Evolutionary conservation across 1,140 invertebrate species (phyloP).

Genomic region (Tetragonula clypearis): DNA sequence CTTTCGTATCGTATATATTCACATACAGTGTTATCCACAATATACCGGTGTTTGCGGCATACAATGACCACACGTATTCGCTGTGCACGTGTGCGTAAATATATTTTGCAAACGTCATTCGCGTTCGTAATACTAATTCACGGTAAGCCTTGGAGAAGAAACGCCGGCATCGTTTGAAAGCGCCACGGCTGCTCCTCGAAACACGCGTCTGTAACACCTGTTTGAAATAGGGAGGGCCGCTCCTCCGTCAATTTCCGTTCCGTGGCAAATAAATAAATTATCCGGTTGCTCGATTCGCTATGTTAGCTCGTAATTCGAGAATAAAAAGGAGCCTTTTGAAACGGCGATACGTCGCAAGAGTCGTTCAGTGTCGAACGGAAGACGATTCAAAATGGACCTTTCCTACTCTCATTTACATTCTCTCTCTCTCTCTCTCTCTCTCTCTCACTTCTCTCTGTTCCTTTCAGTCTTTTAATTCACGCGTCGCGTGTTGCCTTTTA

Average conservation of each 20-base stretch:
- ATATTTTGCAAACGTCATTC: not conserved
- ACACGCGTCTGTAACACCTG: slow-evolving; percentile 24
- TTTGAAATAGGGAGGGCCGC: slow-evolving; percentile 34
- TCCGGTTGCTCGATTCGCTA: not conserved
- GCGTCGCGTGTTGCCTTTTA: slow-evolving; percentile 28
- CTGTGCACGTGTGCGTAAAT: not conserved
- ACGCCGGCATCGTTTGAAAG: slow-evolving; percentile 6
- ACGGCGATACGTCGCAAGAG: slow-evolving; percentile 9
- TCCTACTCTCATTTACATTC: too few relatives aligned
- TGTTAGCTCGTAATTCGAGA: not conserved
- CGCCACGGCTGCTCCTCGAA: not conserved
- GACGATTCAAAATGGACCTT: not conserved
- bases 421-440: not conserved
- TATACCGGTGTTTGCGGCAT: not conserved
- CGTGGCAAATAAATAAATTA: slow-evolving; percentile 32
- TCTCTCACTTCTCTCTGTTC: too few relatives aligned
- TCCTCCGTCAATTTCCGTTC: slow-evolving; percentile 23
- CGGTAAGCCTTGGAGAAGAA: not conserved
- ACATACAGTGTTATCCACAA: too few relatives aligned
- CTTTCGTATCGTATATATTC: not conserved
- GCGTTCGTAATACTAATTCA: not conserved
- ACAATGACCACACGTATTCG: not conserved
- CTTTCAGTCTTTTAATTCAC: slow-evolving; percentile 1
- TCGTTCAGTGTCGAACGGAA: not conserved
- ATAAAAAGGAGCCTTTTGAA: slow-evolving; percentile 16